A percentile compares a stretch with the other conserved stretches of the same genome.
These are phyloP conservation scores for Aviceda leuphotes DNA, from an alignment of 2,797 vertebrate genomes.

Conservation along the genomic window DNA sequence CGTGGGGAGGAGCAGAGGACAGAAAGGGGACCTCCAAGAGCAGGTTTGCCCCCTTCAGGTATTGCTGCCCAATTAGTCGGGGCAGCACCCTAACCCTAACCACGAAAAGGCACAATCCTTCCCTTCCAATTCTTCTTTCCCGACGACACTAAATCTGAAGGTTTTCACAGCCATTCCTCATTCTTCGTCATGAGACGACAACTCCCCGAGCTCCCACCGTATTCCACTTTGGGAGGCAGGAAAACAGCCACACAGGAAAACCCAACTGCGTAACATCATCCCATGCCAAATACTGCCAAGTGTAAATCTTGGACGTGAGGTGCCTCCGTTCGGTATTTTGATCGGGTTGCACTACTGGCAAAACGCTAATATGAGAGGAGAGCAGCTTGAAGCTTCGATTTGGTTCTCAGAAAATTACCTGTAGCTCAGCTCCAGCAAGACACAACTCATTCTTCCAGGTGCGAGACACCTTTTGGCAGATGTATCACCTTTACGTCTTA, in stretches of 20 bases:
- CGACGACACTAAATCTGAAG: not conserved
- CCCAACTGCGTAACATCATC: too few species aligned
- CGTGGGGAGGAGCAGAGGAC: not conserved
- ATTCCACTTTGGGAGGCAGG: not conserved
- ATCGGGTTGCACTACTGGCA: rapidly evolving
- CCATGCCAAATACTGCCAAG: too few species aligned
- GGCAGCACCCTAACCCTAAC: not conserved
- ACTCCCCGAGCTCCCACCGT: rapidly evolving
- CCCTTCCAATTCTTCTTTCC: not conserved
- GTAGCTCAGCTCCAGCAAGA: not conserved
- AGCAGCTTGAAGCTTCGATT: not conserved
- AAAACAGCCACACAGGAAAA: too few species aligned
- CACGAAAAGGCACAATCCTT: not conserved
- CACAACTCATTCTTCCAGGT: not conserved
- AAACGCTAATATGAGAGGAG: not conserved
- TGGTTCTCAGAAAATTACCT: not conserved
- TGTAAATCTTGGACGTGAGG: too few species aligned
- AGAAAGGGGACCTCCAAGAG: not conserved
- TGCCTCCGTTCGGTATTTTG: not conserved
- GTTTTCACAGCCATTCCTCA: not conserved
- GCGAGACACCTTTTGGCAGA: not conserved
- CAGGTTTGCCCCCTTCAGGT: not conserved
- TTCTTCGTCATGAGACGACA: not conserved
- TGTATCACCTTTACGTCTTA: not conserved
- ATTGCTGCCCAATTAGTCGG: not conserved